These are phyloP conservation scores for Verasper variegatus DNA, from an alignment of 2,113 vertebrate genomes.

Conservation along the genomic window DNA sequence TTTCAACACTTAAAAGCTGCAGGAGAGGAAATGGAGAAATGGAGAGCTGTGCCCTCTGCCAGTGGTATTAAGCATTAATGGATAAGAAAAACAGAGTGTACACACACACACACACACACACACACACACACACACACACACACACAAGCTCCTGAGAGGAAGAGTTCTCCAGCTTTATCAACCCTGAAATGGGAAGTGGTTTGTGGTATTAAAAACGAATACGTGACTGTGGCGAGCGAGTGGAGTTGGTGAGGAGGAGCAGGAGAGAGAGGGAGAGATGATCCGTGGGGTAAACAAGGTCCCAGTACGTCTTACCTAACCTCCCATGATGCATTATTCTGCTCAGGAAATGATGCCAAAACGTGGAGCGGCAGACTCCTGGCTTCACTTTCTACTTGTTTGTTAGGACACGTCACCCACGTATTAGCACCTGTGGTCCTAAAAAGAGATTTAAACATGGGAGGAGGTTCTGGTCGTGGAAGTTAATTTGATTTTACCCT, in stretches of 20 bases:
- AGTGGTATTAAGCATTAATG: constrained; percentile 56
- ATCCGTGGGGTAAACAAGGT: constrained; percentile 10
- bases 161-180: constrained; percentile 60
- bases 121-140: constrained; percentile 10
- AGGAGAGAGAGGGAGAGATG: constrained; percentile 12
- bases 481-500: no score
- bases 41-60: constrained; percentile 32
- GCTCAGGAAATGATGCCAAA: constrained; percentile 10
- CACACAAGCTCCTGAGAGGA: constrained; percentile 37
- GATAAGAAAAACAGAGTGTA: constrained; percentile 12
- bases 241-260: constrained; percentile 21
- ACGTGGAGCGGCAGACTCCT: neutral
- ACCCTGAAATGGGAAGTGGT: constrained; percentile 64
- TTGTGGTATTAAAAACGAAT: constrained; percentile 63
- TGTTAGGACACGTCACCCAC: no score
- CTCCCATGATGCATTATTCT: constrained; percentile 13
- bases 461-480: no score
- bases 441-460: no score
- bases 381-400: no score
- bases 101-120: neutral
- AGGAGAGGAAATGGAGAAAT: constrained; percentile 54
- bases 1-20: constrained; percentile 47
- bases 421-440: no score
- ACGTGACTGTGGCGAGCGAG: constrained; percentile 40
- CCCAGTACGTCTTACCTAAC: constrained; percentile 45